Evolutionary conservation across 2,113 vertebrate species (phyloP).

Genomic region (Bos javanicus): DNA sequence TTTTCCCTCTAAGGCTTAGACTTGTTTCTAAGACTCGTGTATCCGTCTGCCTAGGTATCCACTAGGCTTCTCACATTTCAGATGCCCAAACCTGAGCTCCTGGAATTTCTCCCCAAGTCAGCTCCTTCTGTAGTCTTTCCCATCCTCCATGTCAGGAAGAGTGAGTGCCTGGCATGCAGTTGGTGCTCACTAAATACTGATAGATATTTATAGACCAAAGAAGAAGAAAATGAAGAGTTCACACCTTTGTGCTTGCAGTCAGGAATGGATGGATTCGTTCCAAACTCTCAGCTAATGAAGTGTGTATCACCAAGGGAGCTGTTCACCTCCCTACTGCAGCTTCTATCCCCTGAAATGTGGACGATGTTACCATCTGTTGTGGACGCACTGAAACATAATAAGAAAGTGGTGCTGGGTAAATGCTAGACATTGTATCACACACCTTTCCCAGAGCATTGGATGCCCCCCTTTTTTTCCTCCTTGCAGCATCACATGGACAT

Average conservation of each 20-base stretch:
- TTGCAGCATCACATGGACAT: not conserved
- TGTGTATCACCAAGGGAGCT: not conserved
- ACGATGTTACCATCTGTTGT: accelerated
- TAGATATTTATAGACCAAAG: not conserved
- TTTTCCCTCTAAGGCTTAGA: not conserved
- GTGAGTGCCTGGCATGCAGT: not conserved
- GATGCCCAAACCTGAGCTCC: not conserved
- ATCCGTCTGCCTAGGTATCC: not conserved
- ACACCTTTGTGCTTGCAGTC: not conserved
- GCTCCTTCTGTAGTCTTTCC: not conserved
- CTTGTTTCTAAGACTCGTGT: not conserved
- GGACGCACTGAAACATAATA: not conserved
- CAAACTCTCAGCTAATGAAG: not conserved
- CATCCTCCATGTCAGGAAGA: not conserved
- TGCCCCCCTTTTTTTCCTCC: not conserved
- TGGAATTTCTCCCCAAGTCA: not conserved
- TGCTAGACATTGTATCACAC: accelerated
- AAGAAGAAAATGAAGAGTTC: not conserved
- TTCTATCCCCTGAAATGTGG: not conserved
- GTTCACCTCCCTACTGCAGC: not conserved
- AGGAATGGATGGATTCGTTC: not conserved
- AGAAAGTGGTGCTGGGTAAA: not conserved
- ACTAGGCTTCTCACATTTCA: not conserved
- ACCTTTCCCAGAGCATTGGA: not conserved
- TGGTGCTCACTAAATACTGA: not conserved